Percentiles rank a stretch among this genome's conserved stretches.
Evolutionary conservation across 2,888 invertebrate genomes (phyloP).

Genomic region (Lumbricus terrestris): DNA sequence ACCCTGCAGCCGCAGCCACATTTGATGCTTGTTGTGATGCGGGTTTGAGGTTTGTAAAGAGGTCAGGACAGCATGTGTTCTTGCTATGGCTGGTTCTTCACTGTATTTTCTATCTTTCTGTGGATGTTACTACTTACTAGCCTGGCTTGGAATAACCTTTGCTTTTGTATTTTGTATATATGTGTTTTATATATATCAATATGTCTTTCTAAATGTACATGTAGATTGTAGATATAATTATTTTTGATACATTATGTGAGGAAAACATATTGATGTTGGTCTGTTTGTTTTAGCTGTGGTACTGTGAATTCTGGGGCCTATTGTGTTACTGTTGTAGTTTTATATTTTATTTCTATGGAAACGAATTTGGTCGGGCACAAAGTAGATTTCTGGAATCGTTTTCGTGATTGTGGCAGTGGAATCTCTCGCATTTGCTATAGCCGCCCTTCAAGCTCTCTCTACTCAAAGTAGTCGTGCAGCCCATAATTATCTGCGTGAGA

Average conservation of each 20-base stretch:
- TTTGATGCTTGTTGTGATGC: conserved; percentile 7
- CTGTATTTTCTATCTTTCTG: neutral
- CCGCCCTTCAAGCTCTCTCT: no score
- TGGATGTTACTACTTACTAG: neutral
- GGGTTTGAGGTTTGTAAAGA: conserved; percentile 12
- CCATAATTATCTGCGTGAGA: neutral
- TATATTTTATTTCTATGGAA: neutral
- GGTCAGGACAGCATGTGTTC: conserved; percentile 3
- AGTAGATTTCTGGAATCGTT: neutral
- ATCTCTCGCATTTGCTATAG: no score
- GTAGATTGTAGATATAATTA: neutral
- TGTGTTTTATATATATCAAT: neutral
- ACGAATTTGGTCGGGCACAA: neutral
- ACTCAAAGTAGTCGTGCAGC: neutral
- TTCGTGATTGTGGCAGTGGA: neutral
- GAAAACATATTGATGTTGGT: neutral
- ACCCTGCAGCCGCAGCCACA: neutral
- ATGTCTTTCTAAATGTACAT: neutral
- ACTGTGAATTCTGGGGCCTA: neutral
- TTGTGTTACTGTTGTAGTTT: neutral
- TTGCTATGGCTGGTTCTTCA: neutral
- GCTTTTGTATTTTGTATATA: neutral
- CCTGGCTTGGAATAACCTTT: neutral
- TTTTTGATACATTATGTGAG: neutral
- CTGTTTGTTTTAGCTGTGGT: neutral